Evolutionary conservation across 2,797 vertebrate species (phyloP).

Genomic region (Protosalanx chinensis): DNA sequence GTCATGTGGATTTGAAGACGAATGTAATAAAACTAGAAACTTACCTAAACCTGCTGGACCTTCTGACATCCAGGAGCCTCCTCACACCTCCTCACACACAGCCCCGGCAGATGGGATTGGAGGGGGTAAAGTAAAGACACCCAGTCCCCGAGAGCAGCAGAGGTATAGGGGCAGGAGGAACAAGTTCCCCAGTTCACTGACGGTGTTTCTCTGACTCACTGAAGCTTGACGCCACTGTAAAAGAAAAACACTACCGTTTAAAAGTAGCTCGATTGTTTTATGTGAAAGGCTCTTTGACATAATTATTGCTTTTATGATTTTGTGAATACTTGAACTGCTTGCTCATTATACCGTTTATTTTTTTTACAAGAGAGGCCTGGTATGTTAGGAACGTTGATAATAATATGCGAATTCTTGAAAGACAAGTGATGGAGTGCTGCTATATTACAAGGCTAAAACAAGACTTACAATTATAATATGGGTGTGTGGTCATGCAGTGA

Average conservation of each 20-base stretch:
- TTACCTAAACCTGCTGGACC: constrained; percentile 33
- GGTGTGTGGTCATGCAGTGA: neutral
- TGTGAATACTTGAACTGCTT: too few relatives aligned
- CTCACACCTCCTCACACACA: neutral
- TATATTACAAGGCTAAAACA: constrained; percentile 1
- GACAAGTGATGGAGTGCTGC: neutral
- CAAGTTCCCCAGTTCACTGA: constrained; percentile 18
- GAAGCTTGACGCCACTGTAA: neutral
- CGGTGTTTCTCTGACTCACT: constrained; percentile 19
- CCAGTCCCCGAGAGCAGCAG: constrained; percentile 46
- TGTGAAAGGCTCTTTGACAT: neutral
- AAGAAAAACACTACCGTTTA: too few relatives aligned
- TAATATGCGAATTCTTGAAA: neutral
- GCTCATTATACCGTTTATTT: too few relatives aligned
- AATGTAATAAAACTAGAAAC: constrained; percentile 19
- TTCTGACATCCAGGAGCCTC: constrained; percentile 3
- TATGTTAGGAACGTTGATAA: neutral
- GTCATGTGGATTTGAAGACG: neutral
- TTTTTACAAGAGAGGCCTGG: neutral
- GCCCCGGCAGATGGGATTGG: constrained; percentile 40
- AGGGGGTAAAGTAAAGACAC: constrained; percentile 43
- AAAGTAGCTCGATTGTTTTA: neutral
- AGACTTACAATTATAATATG: neutral
- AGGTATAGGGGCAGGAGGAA: constrained; percentile 36
- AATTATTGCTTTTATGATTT: neutral